phyloP scores from a whole-genome alignment of 2,888 invertebrate genomes.

The Agrotis ipsilon region DNA sequence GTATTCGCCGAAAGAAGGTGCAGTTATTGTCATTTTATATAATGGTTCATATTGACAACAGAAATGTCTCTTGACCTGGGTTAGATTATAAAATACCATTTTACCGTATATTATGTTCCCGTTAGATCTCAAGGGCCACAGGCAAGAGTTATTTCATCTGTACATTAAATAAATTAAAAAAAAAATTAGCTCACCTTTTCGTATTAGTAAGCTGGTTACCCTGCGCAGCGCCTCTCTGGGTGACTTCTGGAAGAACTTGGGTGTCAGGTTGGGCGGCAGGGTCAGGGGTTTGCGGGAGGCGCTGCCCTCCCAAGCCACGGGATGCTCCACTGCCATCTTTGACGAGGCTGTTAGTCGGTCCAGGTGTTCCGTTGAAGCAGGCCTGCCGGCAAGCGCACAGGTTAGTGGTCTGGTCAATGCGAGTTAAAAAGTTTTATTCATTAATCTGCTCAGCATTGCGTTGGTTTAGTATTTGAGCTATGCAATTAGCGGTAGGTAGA shows the following conservation, averaged over 20 bases:
- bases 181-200: constrained; percentile 92
- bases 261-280: constrained; percentile 96
- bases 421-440: not conserved
- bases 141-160: not conserved
- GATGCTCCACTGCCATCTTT: constrained; percentile 88
- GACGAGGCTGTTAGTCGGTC: constrained; percentile 93
- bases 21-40: no score
- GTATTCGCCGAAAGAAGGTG: no score
- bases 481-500: not conserved
- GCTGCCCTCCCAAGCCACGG: constrained; percentile 88
- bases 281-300: constrained; percentile 95
- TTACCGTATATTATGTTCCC: no score
- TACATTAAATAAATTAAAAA: not conserved
- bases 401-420: constrained; percentile 42
- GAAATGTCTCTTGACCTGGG: no score
- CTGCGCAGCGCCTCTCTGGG: constrained; percentile 96
- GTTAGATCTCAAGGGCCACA: no score
- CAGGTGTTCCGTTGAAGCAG: constrained; percentile 96
- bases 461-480: not conserved
- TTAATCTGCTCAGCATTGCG: constrained; percentile 4
- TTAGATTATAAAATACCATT: no score
- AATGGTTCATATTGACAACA: no score
- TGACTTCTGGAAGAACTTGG: constrained; percentile 97
- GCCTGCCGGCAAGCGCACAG: constrained; percentile 86
- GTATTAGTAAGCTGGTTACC: constrained; percentile 97